Evolutionary conservation across 2,888 invertebrate genomes (phyloP), one percentile per base, ranked within the genome.

Genomic region (Neria commutata): DNA sequence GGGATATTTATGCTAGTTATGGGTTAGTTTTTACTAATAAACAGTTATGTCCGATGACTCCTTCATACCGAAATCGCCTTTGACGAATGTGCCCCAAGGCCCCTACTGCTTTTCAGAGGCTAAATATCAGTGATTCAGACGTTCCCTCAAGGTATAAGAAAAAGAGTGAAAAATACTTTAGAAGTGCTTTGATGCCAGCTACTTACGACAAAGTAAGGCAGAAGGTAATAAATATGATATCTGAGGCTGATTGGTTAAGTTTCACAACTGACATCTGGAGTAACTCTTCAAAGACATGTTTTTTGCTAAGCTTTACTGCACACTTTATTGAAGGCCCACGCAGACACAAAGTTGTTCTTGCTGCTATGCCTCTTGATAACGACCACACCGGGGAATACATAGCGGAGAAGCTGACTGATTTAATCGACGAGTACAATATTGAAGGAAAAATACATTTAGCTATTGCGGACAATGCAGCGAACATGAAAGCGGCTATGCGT

Each of bases 371-470:
- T 33, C 33, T 33, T 33, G 33, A 33, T 10, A 33, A 33, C 33
- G 33, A 33, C 33, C 33, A 33, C 33, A 33, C 33, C 14, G 33
- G 33, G 14, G 14, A 33, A 33, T 33, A 33, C 33, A 33, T 33
- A 8, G 33, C 33, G 14, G 14, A 33, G 8, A 33, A 33, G 33
- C 14, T 33, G 14, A 33, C 14, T 33, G 8, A 8, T 33, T 33
- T 33, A 33, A 33, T 33, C 33, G 33, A 33, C 8, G 33, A 33
- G 33, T 33, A 33, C 14, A 33, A 33, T 33, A n/a, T n/a, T n/a
- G n/a, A n/a, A n/a, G n/a, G n/a, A n/a, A n/a, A n/a, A 60, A 61
- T 62, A 67, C 65, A 74, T 68, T 67, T 71, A 65, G 71, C 64
- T 67, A 68, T 67, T 62, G 53, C 65, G 42, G 69, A 67, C 70